These are phyloP conservation scores for Cyclargus thomasi DNA, from an alignment of 1,140 invertebrate species.

Conservation along the genomic window DNA sequence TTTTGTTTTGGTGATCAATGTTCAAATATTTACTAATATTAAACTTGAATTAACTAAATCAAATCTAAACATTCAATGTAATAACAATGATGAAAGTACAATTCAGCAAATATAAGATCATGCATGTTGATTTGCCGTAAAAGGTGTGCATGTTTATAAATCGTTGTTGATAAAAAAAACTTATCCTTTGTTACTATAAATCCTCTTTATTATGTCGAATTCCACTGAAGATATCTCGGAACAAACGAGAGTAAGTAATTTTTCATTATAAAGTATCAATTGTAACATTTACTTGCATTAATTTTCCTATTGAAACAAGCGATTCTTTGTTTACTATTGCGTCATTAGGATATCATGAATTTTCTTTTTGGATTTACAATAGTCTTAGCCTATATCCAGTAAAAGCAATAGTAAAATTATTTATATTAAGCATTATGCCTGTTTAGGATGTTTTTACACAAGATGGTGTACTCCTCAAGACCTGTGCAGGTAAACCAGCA, in stretches of 20 bases:
- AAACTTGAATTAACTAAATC: too few relatives aligned
- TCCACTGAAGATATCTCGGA: background rate
- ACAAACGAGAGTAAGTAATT: background rate
- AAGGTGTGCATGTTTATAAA: background rate
- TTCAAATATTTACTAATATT: too few relatives aligned
- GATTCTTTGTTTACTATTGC: conserved; percentile 2
- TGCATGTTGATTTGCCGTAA: background rate
- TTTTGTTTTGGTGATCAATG: too few relatives aligned
- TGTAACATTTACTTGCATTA: background rate
- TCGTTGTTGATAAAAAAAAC: background rate
- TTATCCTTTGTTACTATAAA: background rate
- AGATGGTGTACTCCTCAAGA: conserved; percentile 78
- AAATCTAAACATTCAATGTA: background rate
- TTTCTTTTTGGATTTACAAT: background rate
- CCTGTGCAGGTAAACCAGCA: conserved; percentile 74
- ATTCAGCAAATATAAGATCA: background rate
- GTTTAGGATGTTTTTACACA: conserved; percentile 77
- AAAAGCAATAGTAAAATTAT: background rate
- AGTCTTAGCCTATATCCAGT: background rate
- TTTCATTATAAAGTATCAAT: background rate
- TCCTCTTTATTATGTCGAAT: background rate
- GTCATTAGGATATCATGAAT: background rate
- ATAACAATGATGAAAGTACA: background rate
- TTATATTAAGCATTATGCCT: background rate
- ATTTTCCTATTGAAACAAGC: background rate